Base-by-base conservation (phyloP, 2,113 vertebrate species). In the Eubucco bourcierii region DNA sequence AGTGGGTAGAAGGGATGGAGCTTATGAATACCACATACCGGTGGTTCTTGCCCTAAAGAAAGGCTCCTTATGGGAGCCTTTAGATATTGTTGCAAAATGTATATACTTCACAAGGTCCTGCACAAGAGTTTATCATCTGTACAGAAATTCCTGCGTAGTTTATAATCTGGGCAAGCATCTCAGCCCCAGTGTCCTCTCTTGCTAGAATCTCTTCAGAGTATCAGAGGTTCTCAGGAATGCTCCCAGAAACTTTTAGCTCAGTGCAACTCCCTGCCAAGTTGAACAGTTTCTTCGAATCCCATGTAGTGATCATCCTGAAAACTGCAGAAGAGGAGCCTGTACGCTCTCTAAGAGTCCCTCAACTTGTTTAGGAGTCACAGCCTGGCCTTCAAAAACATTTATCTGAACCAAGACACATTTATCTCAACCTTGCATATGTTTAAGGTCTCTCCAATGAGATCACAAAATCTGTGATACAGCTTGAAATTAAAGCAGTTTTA, bases 191-290 rank as follows among this genome's bases (percentile, higher is more conserved):
- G 83, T 41, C 90, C 90, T 92, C 92, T 91, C 93, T 85, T 1
- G 0, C 77, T 88, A 47, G 31, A 90, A 65, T 34, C 53, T 93
- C 86, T 92, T 94, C 80, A 88, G 76, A 90, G 82, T 80, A 90
- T 83, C 90, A 91, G 92, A 93, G 59, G 88, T 90, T 96, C 95
- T 94, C 92, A 94, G 70, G 77, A 95, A 91, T 25, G 77, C 74
- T 84, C 88, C 73, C 92, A 93, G 83, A 81, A 90, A 90, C 86
- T 95, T 96, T 92, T 70, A 81, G 88, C 63, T 94, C 77, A 68
- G 74, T 2, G 6, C 6, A 3, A 92, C 39, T 90, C 94, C 68
- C 80, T 92, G 87, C 81, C 88, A 90, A 96, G 70, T 44, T 68
- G 77, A 95, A 83, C 2, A 7, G 70, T 72, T 95, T 85, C 77